Evolutionary conservation across 2,113 vertebrate genomes (phyloP), one percentile per base, ranked within the genome.

Genomic region (Gadus macrocephalus): DNA sequence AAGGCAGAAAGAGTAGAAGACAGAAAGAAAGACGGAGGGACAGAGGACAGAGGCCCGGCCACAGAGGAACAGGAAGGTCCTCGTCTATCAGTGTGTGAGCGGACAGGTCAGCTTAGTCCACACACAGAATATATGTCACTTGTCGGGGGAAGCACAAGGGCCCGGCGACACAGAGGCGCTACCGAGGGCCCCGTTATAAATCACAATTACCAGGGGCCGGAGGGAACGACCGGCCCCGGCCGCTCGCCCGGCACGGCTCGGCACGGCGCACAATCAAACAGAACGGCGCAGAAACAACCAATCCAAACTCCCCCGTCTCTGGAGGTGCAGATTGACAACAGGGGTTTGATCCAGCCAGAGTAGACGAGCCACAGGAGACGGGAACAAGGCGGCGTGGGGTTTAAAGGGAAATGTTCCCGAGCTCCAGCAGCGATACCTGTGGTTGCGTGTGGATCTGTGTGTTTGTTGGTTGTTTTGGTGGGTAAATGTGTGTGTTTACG

Each of bases 151-250:
- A 65, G 72, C 67, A 42, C 84, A 83, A 78, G 79, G 81, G 81
- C 83, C 82, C 76, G 15, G 69, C 77, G 75, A 78, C 82, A 79
- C 71, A 71, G 80, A 78, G 77, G 67, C 59, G 66, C 70, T 64
- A 71, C 69, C 53, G 78, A 88, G 85, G 82, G 79, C 87, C 70
- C 55, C 73, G 78, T 73, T 78, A 92, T 92, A 90, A 92, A 92
- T 91, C 88, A 90, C 85, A 88, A 90, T 91, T 88, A 91, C 77
- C 84, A 49, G 83, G 85, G 76, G 84, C 82, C 78, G 73, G 73
- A 89, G 88, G 89, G 75, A 31, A 4, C 31, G 5, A 31, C 31
- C 31, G 3, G 31, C 31, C 31, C 31, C 31, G 31, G 31, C 31
- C 31, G 3, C 31, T 31, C 3, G 31, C 31, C 4, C 31, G 31